Conservation (phyloP, 30 jellyfish, hydroid and myxozoan species). For the Hydractinia symbiolongicarpus region DNA sequence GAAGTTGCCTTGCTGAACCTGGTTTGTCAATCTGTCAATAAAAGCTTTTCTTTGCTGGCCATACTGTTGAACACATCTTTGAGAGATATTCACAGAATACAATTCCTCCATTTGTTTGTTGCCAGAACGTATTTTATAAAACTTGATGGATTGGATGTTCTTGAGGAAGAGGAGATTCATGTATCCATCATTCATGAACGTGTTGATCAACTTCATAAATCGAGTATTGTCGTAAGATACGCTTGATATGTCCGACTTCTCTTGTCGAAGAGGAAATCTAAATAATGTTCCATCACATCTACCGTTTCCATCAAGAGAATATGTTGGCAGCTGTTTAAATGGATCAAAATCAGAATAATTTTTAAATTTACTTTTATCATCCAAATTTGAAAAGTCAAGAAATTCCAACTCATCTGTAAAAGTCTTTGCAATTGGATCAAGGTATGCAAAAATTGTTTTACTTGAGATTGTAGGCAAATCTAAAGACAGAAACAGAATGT, state of each 20-base stretch:
- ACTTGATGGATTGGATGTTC: slow-evolving; percentile 35
- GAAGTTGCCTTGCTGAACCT: neutral
- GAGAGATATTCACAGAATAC: slow-evolving; percentile 13
- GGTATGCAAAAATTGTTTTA: slow-evolving; percentile 20
- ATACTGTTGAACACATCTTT: neutral
- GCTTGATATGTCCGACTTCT: slow-evolving; percentile 47
- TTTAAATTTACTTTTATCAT: neutral
- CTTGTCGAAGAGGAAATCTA: slow-evolving; percentile 47
- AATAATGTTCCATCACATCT: slow-evolving; percentile 53
- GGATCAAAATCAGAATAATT: slow-evolving; percentile 16
- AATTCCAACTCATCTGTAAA: slow-evolving; percentile 15
- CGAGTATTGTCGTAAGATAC: slow-evolving; percentile 27
- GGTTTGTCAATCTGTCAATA: neutral
- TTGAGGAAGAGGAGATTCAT: slow-evolving; percentile 48
- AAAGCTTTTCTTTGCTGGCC: slow-evolving; percentile 19
- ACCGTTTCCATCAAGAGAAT: slow-evolving; percentile 18
- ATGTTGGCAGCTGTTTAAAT: slow-evolving; percentile 8
- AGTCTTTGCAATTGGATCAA: slow-evolving; percentile 49
- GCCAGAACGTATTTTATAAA: slow-evolving; percentile 25
- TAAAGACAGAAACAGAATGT: slow-evolving; percentile 5
- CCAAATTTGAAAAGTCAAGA: slow-evolving; percentile 10
- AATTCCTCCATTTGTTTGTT: slow-evolving; percentile 19
- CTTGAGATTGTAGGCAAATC: slow-evolving; percentile 58
- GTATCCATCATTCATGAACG: slow-evolving; percentile 52
- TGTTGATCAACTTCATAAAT: slow-evolving; percentile 25